Evolutionary conservation across 2,113 vertebrate species (phyloP).

Genomic region (Thalassarche chlororhynchos): DNA sequence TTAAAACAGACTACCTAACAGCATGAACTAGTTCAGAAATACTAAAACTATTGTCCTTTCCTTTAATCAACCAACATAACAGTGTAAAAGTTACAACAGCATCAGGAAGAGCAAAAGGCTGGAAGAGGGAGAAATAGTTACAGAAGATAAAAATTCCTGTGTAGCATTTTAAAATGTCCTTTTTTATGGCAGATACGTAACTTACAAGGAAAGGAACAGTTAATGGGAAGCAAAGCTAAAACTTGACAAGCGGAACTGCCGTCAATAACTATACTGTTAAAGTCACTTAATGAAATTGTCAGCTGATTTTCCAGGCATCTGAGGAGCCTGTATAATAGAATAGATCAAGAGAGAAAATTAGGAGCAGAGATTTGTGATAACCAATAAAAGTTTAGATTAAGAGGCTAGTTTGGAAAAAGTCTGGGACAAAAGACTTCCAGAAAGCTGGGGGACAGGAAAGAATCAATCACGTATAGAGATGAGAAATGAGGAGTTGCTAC

Average conservation of each 20-base stretch:
- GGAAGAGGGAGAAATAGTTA: neutral
- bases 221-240: neutral
- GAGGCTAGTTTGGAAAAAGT: neutral
- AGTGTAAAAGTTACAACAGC: neutral
- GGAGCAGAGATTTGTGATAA: neutral
- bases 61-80: neutral
- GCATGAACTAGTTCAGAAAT: neutral
- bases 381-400: neutral
- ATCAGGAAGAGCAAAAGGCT: neutral
- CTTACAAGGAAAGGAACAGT: neutral
- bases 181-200: neutral
- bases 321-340: neutral
- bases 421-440: neutral
- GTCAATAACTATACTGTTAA: neutral
- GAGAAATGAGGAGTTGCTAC: neutral
- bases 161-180: neutral
- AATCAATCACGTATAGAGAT: neutral
- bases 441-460: neutral
- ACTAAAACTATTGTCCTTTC: neutral
- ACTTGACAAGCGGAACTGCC: neutral
- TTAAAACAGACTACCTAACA: neutral
- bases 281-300: neutral
- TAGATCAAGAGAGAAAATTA: neutral
- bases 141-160: neutral
- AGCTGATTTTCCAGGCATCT: neutral